phyloP scores from a whole-genome alignment of 2,888 invertebrate genomes.

The Iselma pallidipennis region DNA sequence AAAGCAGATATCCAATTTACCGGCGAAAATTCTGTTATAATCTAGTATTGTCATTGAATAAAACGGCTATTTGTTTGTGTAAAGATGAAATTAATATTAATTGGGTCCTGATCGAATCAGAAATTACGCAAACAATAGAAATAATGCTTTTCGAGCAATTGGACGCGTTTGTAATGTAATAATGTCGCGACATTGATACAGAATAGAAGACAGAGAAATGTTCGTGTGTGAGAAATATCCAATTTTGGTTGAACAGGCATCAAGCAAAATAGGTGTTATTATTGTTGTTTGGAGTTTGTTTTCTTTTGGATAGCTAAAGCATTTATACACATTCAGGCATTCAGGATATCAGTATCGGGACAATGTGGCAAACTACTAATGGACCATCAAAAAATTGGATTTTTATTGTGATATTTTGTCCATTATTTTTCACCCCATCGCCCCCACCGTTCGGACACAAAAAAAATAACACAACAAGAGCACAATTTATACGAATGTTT shows the following conservation, averaged over 20 bases:
- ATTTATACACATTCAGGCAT: slow-evolving; percentile 43
- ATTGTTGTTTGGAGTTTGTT: slow-evolving; percentile 6
- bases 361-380: slow-evolving; percentile 21
- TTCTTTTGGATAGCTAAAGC: slow-evolving; percentile 37
- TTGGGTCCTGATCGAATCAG: too few species aligned
- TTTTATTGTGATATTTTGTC: not conserved
- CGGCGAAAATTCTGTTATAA: too few species aligned
- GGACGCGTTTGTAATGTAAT: not conserved
- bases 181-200: not conserved
- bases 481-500: slow-evolving; percentile 10
- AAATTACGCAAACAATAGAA: too few species aligned
- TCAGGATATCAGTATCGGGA: slow-evolving; percentile 23
- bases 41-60: too few species aligned
- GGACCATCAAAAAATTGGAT: not conserved
- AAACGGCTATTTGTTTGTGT: too few species aligned
- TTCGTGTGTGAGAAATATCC: slow-evolving; percentile 39
- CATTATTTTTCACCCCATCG: slow-evolving; percentile 8
- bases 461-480: slow-evolving; percentile 7
- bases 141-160: too few species aligned
- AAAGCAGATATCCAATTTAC: too few species aligned
- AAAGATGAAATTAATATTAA: too few species aligned
- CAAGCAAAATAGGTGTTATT: slow-evolving; percentile 24
- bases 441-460: slow-evolving; percentile 11
- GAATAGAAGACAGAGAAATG: not conserved
- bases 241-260: slow-evolving; percentile 36